Percentiles rank a stretch among this genome's conserved stretches.
Evolutionary conservation across 2,113 vertebrate genomes (phyloP).

Genomic region (Tursiops truncatus): DNA sequence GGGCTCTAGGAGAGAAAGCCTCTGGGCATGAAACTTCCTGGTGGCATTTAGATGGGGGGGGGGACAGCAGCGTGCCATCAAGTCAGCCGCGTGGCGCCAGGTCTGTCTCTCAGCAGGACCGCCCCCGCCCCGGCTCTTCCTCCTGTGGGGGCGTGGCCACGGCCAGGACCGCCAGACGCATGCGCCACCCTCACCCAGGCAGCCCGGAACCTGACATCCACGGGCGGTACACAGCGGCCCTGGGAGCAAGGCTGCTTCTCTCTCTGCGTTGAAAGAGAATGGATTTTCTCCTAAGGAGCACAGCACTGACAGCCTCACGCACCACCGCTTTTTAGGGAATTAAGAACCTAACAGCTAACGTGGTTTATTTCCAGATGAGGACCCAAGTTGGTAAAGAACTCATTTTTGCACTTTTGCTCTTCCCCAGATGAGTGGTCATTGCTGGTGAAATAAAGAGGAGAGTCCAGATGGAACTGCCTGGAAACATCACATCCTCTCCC

Average conservation of each 20-base stretch:
- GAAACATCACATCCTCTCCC: neutral
- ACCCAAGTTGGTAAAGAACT: neutral
- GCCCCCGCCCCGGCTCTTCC: neutral
- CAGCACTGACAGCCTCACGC: conserved; percentile 24
- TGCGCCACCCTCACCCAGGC: neutral
- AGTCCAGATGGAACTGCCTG: neutral
- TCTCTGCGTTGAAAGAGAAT: neutral
- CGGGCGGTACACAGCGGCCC: neutral
- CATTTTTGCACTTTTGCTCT: neutral
- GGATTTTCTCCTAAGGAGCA: neutral
- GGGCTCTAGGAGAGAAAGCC: neutral
- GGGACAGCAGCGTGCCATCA: neutral
- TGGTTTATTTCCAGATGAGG: conserved; percentile 45
- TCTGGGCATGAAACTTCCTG: neutral
- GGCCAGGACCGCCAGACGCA: accelerated
- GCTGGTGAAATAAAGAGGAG: conserved; percentile 32
- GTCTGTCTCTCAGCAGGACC: neutral
- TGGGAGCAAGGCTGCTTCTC: neutral
- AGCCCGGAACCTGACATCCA: neutral
- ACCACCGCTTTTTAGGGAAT: conserved; percentile 4
- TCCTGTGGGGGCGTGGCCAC: neutral
- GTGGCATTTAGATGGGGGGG: neutral
- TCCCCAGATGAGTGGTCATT: neutral
- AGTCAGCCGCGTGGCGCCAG: neutral
- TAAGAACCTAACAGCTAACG: conserved; percentile 3